Evolutionary conservation across 2,113 vertebrate species (phyloP).

Genomic region (Anseranas semipalmata): DNA sequence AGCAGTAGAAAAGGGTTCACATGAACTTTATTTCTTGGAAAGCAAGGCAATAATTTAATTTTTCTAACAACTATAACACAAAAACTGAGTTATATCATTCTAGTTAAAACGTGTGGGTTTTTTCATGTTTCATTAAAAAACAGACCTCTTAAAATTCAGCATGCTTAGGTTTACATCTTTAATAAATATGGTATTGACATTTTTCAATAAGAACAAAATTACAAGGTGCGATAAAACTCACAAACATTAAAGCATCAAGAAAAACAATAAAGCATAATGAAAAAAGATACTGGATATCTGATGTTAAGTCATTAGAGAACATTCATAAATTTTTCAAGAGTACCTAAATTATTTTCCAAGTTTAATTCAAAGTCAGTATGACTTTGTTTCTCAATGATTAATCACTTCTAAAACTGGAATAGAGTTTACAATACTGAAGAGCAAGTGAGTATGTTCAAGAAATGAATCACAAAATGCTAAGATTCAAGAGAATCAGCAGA

Average conservation of each 20-base stretch:
- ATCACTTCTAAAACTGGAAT: not conserved
- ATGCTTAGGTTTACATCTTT: not conserved
- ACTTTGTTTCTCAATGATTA: not conserved
- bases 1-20: not conserved
- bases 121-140: not conserved
- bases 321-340: not conserved
- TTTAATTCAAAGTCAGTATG: not conserved
- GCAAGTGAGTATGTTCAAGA: not conserved
- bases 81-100: not conserved
- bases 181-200: not conserved
- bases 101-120: not conserved
- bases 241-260: not conserved
- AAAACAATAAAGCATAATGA: not conserved
- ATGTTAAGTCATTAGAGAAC: not conserved
- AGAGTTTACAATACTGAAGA: not conserved
- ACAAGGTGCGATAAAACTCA: not conserved
- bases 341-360: not conserved
- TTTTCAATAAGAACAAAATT: not conserved
- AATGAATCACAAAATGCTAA: not conserved
- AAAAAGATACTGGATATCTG: not conserved
- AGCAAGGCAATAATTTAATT: not conserved
- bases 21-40: not conserved
- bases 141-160: rapidly evolving
- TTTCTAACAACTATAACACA: not conserved
- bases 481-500: not conserved